Conservation (phyloP, 1,140 invertebrate genomes). For the Papilio polytes region DNA sequence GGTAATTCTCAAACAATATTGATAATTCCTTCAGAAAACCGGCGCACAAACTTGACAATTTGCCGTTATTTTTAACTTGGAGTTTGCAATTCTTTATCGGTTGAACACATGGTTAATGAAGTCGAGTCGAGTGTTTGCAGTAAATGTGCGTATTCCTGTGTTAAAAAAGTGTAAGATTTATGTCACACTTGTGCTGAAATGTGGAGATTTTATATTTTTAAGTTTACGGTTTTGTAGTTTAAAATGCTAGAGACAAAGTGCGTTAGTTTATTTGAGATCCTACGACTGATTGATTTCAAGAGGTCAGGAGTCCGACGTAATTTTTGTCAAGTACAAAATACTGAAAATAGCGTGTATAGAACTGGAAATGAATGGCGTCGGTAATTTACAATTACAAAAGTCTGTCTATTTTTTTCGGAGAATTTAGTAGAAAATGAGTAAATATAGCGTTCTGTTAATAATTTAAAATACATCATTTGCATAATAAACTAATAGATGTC, state of each 20-base stretch:
- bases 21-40: no score
- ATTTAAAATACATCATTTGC: no score
- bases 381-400: no score
- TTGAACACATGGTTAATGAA: conserved; percentile 30
- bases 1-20: no score
- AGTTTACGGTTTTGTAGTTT: not conserved
- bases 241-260: not conserved
- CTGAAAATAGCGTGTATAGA: not conserved
- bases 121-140: conserved; percentile 25
- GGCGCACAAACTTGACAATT: no score
- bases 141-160: not conserved
- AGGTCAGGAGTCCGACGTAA: not conserved
- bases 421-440: no score
- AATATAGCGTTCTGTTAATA: no score
- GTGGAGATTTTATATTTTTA: not conserved
- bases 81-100: conserved; percentile 34
- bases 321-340: not conserved
- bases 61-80: conserved; percentile 11
- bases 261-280: not conserved
- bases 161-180: conserved; percentile 34
- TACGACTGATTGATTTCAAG: not conserved
- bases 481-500: no score
- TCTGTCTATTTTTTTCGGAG: no score
- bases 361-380: no score
- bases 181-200: conserved; percentile 5